A percentile compares a stretch with the other conserved stretches of the same genome.
Conservation (phyloP, 1,140 invertebrate genomes). For the Brachystomella parvula region DNA sequence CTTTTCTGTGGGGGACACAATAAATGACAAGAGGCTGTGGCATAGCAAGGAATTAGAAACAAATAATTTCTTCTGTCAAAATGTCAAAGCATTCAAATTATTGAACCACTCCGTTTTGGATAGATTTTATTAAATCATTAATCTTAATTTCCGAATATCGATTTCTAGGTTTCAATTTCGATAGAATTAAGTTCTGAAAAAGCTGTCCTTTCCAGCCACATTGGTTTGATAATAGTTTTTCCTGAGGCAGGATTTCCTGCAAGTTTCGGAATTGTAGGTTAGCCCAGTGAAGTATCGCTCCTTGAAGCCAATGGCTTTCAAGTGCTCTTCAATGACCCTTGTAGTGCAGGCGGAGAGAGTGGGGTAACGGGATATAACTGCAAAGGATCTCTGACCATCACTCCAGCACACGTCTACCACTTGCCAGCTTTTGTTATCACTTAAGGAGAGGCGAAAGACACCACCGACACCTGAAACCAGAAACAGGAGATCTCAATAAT, state of each 20-base stretch:
- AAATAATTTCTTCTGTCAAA: too few relatives aligned
- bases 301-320: slow-evolving; percentile 14
- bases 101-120: too few relatives aligned
- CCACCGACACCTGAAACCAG: not conserved
- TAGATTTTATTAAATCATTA: not conserved
- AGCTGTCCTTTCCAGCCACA: not conserved
- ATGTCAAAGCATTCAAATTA: too few relatives aligned
- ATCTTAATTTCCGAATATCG: not conserved
- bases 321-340: slow-evolving; percentile 1
- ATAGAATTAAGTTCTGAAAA: not conserved
- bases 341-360: not conserved
- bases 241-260: not conserved
- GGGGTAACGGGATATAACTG: slow-evolving; percentile 3
- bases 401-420: slow-evolving; percentile 11
- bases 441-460: not conserved
- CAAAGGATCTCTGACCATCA: slow-evolving; percentile 7
- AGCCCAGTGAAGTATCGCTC: not conserved
- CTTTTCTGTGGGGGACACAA: too few relatives aligned
- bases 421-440: slow-evolving; percentile 8
- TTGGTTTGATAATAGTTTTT: not conserved
- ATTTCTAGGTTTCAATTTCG: not conserved
- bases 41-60: too few relatives aligned
- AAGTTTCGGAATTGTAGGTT: not conserved
- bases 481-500: not conserved
- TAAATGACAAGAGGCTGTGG: too few relatives aligned